phyloP scores from a whole-genome alignment of 2,797 vertebrate species.

The Falco concolor region DNA sequence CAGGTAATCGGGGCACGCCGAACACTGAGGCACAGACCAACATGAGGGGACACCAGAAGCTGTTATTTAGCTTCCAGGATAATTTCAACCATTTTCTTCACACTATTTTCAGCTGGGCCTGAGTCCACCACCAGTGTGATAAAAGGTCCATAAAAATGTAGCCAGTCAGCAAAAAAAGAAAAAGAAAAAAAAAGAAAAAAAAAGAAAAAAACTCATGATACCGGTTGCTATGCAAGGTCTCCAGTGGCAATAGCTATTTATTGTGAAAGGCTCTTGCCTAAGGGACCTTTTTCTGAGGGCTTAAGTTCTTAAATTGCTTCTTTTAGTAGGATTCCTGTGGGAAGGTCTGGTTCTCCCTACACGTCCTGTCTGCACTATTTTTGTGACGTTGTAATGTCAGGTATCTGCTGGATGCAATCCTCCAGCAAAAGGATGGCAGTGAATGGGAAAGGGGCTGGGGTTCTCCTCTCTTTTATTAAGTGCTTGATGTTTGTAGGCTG shows the following conservation, averaged over 20 bases:
- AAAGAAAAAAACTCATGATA: neutral
- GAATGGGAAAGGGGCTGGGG: neutral
- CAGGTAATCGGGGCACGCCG: neutral
- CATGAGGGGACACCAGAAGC: neutral
- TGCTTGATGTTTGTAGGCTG: neutral
- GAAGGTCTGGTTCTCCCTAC: neutral
- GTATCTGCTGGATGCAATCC: neutral
- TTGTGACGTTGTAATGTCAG: neutral
- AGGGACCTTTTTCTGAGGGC: constrained; percentile 42
- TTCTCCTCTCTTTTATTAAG: neutral
- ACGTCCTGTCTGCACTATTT: neutral
- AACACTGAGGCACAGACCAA: neutral
- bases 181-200: too few relatives aligned
- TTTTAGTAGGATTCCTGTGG: neutral
- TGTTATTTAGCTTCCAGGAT: neutral
- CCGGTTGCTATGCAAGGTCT: constrained; percentile 59
- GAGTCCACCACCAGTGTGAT: neutral
- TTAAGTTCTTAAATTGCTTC: constrained; percentile 30
- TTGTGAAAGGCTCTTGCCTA: constrained; percentile 7
- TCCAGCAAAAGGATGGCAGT: neutral
- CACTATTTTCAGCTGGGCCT: constrained; percentile 5
- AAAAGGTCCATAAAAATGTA: constrained; percentile 24
- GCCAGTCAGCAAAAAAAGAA: constrained; percentile 47
- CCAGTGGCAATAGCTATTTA: neutral
- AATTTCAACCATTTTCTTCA: neutral